Percentiles rank a stretch among this genome's conserved stretches.
Evolutionary conservation across 2,888 invertebrate genomes (phyloP).

Genomic region (Amphipoea oculea): DNA sequence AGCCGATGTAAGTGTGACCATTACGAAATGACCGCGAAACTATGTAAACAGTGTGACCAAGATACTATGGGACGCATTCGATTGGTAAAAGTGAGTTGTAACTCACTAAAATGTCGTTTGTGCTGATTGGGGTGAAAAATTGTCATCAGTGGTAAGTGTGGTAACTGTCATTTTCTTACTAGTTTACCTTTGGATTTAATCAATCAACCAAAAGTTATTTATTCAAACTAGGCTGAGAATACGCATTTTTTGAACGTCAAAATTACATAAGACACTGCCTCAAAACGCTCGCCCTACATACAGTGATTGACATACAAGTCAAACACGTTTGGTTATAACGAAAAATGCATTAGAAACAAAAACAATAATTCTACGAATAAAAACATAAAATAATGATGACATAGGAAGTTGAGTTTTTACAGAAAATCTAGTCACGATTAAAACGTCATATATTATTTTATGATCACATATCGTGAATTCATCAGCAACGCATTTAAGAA

Average conservation of each 20-base stretch:
- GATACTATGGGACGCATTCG: constrained; percentile 29
- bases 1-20: constrained; percentile 31
- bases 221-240: no score
- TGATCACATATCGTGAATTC: not conserved
- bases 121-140: no score
- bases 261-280: no score
- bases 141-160: no score
- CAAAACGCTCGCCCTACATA: no score
- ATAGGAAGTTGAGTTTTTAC: not conserved
- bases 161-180: no score
- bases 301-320: no score
- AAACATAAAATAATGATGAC: not conserved
- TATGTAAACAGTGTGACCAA: constrained; percentile 51
- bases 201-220: no score
- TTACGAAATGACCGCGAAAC: constrained; percentile 54
- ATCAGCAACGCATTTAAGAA: not conserved
- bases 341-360: not conserved
- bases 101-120: constrained; percentile 33
- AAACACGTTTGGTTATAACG: no score
- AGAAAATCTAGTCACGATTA: constrained; percentile 11
- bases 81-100: constrained; percentile 3
- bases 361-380: not conserved
- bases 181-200: no score
- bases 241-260: no score
- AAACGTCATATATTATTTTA: not conserved